phyloP scores from a whole-genome alignment of 1,140 invertebrate genomes.

The Drosophila grimshawi region DNA sequence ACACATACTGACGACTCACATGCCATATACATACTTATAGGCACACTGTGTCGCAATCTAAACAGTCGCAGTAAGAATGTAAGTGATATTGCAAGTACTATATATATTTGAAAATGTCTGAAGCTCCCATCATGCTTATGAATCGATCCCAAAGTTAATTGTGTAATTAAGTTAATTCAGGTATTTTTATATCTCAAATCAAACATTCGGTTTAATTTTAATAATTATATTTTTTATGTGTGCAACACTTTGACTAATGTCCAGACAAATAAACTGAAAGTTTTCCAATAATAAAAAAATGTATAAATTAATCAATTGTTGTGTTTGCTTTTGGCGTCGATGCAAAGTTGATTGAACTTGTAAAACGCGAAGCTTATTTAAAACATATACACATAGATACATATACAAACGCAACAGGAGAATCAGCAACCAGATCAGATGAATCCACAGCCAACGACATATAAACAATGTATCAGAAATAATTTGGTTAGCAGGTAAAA shows the following conservation, averaged over 20 bases:
- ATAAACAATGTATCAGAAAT: conserved; percentile 79
- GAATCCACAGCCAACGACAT: conserved; percentile 53
- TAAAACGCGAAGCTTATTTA: conserved; percentile 65
- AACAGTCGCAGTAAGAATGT: conserved; percentile 17
- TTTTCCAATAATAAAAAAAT: conserved; percentile 74
- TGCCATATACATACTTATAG: conserved; percentile 11
- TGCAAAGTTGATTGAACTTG: conserved; percentile 79
- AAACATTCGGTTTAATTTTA: not conserved
- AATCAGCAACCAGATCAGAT: conserved; percentile 51
- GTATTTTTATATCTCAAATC: too few relatives aligned
- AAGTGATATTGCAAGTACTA: too few relatives aligned
- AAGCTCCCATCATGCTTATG: not conserved
- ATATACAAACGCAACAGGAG: conserved; percentile 45
- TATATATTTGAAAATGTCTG: too few relatives aligned
- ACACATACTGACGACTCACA: conserved; percentile 1
- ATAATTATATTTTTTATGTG: not conserved
- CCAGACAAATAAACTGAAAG: not conserved
- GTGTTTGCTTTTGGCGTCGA: conserved; percentile 46
- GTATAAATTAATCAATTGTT: conserved; percentile 77
- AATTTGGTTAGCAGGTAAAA: conserved; percentile 81
- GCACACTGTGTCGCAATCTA: not conserved
- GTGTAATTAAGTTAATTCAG: not conserved
- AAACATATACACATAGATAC: conserved; percentile 53
- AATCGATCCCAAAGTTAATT: conserved; percentile 1
- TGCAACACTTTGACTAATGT: conserved; percentile 35